Evolutionary conservation across 2,888 invertebrate genomes (phyloP), one percentile per base, ranked within the genome.

Genomic region (Coecobrya sp.): DNA sequence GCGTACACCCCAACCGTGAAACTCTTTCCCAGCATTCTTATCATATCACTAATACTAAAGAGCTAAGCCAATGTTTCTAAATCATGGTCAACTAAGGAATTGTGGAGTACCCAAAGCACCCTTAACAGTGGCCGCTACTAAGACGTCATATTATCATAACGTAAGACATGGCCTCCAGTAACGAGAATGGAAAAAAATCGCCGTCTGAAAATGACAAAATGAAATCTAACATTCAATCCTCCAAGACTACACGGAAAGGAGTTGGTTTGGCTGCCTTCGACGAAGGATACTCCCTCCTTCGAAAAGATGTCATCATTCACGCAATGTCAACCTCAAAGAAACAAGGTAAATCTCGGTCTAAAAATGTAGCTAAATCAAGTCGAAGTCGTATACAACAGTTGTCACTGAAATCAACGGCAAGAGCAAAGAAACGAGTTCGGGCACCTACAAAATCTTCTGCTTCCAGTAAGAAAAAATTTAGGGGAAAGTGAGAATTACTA

Each of bases 261-360:
- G 73, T 30, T 25, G 73, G 73, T 4, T n/a, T 36, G 25, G 73
- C 36, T 30, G 73, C 73, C 30, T 73, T 73, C 22, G 73, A 76
- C 5, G 76, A 45, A 76, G 45, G 45, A 42, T 13, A 19, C n/a
- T 42, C 76, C 4, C 25, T 36, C 8, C 42, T 76, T 10, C 4
- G 76, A n/a, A 36, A 76, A 19, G 45, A 76, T 10, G 42, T 76
- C 16, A 30, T 76, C 19, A 7, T 4, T 4, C 19, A 59, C 22
- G 22, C 59, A 3, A 1, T 59, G n/a, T 59, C 59, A 1, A n/a
- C 1, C 3, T 59, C 19, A 8, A 59, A 19, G 13, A 59, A n/a
- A 5, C 11, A 16, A 55, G 13, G n/a, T 3, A 16, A n/a, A 55
- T 2, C 55, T n/a, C 55, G n/a, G n/a, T n/a, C 55, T 55, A 5